These are phyloP conservation scores for Lacanobia oleracea DNA, from an alignment of 2,888 invertebrate genomes.

Conservation along the genomic window DNA sequence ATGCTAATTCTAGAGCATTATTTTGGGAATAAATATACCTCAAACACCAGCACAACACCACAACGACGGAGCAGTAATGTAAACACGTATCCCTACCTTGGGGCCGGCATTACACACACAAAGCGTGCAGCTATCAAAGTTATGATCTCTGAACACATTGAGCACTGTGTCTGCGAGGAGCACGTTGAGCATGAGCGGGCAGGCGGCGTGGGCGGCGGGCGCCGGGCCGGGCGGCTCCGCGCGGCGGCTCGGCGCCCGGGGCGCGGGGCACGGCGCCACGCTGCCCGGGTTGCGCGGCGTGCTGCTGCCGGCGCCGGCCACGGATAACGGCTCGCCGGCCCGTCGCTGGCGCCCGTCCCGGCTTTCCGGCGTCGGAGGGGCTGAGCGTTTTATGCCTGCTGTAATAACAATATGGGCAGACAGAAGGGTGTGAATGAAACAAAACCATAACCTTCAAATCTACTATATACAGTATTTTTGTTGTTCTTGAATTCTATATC, in stretches of 20 bases:
- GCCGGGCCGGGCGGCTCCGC: slow-evolving; percentile 84
- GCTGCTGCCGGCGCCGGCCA: background rate
- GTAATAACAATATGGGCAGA: background rate
- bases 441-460: background rate
- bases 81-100: too few species aligned
- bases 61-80: background rate
- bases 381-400: slow-evolving; percentile 82
- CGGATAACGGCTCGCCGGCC: slow-evolving; percentile 9
- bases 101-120: slow-evolving; percentile 98
- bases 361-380: slow-evolving; percentile 91
- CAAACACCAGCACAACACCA: accelerated
- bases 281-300: slow-evolving; percentile 88
- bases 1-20: background rate
- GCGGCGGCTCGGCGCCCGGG: slow-evolving; percentile 81
- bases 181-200: slow-evolving; percentile 97
- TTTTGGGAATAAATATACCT: background rate
- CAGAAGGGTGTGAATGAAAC: too few species aligned
- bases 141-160: slow-evolving; percentile 99
- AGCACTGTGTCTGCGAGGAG: slow-evolving; percentile 98
- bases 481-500: background rate
- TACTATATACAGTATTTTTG: background rate
- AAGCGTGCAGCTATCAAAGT: slow-evolving; percentile 99
- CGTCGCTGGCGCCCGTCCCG: slow-evolving; percentile 69
- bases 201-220: slow-evolving; percentile 93
- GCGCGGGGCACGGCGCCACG: slow-evolving; percentile 81